phyloP scores from a whole-genome alignment of 2,888 invertebrate genomes.

The Apotomis turbidana region DNA sequence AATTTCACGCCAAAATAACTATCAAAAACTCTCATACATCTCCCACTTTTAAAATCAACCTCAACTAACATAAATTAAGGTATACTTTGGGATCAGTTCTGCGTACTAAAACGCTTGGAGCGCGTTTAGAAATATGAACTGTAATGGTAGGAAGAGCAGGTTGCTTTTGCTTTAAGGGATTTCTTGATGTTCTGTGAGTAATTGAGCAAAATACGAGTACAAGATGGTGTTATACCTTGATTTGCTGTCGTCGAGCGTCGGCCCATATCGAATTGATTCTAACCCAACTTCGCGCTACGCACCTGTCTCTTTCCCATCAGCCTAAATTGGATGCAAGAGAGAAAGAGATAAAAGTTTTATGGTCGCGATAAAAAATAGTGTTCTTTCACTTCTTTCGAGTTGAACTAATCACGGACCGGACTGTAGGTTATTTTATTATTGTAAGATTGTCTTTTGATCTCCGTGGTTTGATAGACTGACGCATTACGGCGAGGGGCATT shows the following conservation, averaged over 20 bases:
- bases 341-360: conserved; percentile 7
- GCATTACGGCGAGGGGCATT: conserved; percentile 8
- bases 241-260: conserved; percentile 38
- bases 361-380: conserved; percentile 21
- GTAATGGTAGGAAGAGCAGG: not conserved
- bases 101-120: not conserved
- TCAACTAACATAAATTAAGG: not conserved
- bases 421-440: conserved; percentile 19
- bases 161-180: not conserved
- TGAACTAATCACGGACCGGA: conserved; percentile 37
- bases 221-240: conserved; percentile 26
- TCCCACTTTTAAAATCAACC: not conserved
- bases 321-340: not conserved
- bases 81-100: not conserved
- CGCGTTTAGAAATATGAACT: not conserved
- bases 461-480: conserved; percentile 18
- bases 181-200: conserved; percentile 2
- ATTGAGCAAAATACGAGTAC: conserved; percentile 13
- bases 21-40: not conserved
- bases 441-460: conserved; percentile 24
- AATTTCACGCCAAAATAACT: conserved; percentile 13
- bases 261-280: conserved; percentile 65
- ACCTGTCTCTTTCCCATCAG: conserved; percentile 30
- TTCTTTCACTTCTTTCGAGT: conserved; percentile 49
- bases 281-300: conserved; percentile 51